Evolutionary conservation across 23 tunicate genomes (phyloP), one percentile per base, ranked within the genome.

Genomic region (Halocynthia aurantium): DNA sequence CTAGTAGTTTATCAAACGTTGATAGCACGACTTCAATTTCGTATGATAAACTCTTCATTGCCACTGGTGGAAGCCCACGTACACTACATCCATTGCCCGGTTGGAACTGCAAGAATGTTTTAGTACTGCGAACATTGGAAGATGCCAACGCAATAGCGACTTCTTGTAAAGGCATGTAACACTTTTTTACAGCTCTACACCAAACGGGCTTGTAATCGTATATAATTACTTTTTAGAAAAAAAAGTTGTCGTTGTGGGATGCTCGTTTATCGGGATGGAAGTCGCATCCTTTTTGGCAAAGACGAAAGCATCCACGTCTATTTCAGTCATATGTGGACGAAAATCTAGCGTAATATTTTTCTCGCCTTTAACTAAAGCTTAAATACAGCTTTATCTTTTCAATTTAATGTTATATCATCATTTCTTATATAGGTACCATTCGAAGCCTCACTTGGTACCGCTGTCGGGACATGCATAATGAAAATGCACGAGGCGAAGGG

Each of bases 211-310:
- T 5, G 2, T 17, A 15, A 12, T 67, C 5, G 44, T 12, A n/a
- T 68, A 12, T n/a, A 15, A 76, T 17, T 17, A 12, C 58, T 0
- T 55, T n/a, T 13, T 80, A 88, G 96, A 62, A n/a, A 80, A 84
- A 70, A 69, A 74, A 0, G 88, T 89, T 13, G 96, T 80, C 0
- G 72, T 89, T 40, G 82, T 89, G 22, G 96, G 96, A 6, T 89
- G 88, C 52, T 89, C 96, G 57, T 89, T 89, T 69, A 89, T 89
- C 60, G 96, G 83, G 0, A 89, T 89, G 96, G 96, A 89, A 76
- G 84, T 80, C 13, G 87, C 96, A 7, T 77, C 96, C 13, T 89
- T 54, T 70, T 51, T 89, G 44, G 78, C 85, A 5, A 52, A 82
- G 53, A 79, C 80, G 63, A 76, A 76, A 20, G 82, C 66, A 6